These are phyloP conservation scores for Rhodinocichla rosea DNA, from an alignment of 2,113 vertebrate species.

Conservation along the genomic window DNA sequence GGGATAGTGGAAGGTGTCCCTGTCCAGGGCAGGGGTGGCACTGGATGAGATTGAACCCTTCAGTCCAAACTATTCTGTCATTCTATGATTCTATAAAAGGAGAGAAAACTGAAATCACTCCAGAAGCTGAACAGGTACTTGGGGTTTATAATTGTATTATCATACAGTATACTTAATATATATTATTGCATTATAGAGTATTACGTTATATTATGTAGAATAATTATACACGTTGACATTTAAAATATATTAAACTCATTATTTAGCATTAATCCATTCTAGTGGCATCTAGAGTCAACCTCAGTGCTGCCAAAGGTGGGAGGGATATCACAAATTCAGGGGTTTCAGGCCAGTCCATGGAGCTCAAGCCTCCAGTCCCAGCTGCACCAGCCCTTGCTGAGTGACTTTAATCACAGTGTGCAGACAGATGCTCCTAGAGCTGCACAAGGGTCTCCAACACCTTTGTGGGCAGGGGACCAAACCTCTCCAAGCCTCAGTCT, in stretches of 20 bases:
- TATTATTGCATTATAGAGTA: background rate
- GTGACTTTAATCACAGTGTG: background rate
- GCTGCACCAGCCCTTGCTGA: background rate
- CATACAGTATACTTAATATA: background rate
- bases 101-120: background rate
- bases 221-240: background rate
- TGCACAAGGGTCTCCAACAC: background rate
- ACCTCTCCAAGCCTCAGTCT: background rate
- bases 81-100: background rate
- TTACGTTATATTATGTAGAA: background rate
- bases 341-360: background rate
- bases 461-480: background rate
- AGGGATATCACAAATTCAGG: background rate
- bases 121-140: background rate
- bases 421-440: background rate
- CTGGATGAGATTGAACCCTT: background rate
- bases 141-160: background rate
- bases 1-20: background rate
- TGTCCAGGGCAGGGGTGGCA: background rate
- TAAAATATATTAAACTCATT: background rate
- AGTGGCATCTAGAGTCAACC: background rate
- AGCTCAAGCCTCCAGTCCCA: background rate
- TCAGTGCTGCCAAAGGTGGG: background rate
- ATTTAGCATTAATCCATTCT: background rate
- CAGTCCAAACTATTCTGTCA: background rate